Percentiles rank a stretch among this genome's conserved stretches.
phyloP scores from a whole-genome alignment of 2,888 invertebrate species.

The Melinaea marsaeus region DNA sequence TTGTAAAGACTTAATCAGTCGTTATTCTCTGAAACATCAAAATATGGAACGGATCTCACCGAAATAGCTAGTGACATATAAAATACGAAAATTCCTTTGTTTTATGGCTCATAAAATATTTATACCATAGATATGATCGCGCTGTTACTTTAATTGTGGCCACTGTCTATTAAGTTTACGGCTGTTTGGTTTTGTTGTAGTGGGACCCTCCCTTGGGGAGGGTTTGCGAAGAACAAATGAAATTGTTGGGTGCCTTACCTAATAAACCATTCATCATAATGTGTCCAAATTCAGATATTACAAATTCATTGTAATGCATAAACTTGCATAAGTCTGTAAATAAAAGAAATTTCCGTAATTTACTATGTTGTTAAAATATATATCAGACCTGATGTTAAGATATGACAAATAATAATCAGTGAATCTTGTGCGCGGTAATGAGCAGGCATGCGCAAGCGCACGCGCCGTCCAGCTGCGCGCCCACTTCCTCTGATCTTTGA shows the following conservation, averaged over 20 bases:
- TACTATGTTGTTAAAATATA: too few relatives aligned
- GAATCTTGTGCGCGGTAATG: conserved; percentile 38
- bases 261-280: too few relatives aligned
- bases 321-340: too few relatives aligned
- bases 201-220: background rate
- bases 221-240: too few relatives aligned
- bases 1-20: too few relatives aligned
- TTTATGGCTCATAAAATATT: conserved; percentile 58
- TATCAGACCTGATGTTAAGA: conserved; percentile 20
- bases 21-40: too few relatives aligned
- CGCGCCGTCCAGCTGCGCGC: conserved; percentile 49
- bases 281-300: too few relatives aligned
- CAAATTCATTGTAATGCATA: too few relatives aligned
- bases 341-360: too few relatives aligned
- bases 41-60: too few relatives aligned
- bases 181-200: conserved; percentile 44
- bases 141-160: conserved; percentile 64
- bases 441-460: conserved; percentile 48
- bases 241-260: too few relatives aligned
- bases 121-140: conserved; percentile 55
- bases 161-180: conserved; percentile 64
- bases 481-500: conserved; percentile 77
- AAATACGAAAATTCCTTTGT: conserved; percentile 24
- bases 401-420: conserved; percentile 51
- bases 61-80: too few relatives aligned